These are phyloP conservation scores for Sphecodes monilicornis DNA, from an alignment of 2,888 invertebrate genomes.

Conservation along the genomic window DNA sequence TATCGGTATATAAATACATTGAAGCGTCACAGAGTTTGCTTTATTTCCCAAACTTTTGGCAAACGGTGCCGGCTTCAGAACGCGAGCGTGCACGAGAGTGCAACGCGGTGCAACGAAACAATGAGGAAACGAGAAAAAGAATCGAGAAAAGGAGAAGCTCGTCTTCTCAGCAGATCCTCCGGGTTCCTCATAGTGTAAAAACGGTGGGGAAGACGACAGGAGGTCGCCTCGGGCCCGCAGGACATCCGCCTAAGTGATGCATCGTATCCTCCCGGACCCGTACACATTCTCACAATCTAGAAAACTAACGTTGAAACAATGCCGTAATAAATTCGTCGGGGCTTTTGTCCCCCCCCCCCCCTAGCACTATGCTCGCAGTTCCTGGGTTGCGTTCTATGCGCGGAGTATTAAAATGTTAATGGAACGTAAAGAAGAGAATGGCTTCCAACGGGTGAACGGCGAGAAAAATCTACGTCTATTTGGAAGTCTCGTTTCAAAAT, in stretches of 20 bases:
- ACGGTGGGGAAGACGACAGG: constrained; percentile 47
- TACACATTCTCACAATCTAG: constrained; percentile 50
- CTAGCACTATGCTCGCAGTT: constrained; percentile 18
- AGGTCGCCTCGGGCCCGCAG: constrained; percentile 45
- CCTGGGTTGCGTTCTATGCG: background rate
- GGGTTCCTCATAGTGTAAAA: constrained; percentile 5
- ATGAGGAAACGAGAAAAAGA: background rate
- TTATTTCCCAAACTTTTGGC: constrained; percentile 62
- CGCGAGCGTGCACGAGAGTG: background rate
- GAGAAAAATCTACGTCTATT: background rate
- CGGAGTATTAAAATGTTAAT: constrained; percentile 53
- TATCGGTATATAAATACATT: constrained; percentile 49
- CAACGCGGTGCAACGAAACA: background rate
- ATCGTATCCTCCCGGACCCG: constrained; percentile 61
- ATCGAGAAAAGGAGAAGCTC: background rate
- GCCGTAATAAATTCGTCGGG: constrained; percentile 55
- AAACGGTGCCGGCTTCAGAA: background rate
- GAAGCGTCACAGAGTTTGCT: constrained; percentile 56
- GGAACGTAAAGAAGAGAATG: constrained; percentile 20
- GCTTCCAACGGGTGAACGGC: background rate
- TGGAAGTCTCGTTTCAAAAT: background rate
- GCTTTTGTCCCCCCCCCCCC: constrained; percentile 36
- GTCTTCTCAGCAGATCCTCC: constrained; percentile 4
- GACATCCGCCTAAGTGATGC: constrained; percentile 74
- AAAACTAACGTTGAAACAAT: constrained; percentile 55